These are phyloP conservation scores for Erannis defoliaria DNA, from an alignment of 2,888 invertebrate species.

Conservation along the genomic window DNA sequence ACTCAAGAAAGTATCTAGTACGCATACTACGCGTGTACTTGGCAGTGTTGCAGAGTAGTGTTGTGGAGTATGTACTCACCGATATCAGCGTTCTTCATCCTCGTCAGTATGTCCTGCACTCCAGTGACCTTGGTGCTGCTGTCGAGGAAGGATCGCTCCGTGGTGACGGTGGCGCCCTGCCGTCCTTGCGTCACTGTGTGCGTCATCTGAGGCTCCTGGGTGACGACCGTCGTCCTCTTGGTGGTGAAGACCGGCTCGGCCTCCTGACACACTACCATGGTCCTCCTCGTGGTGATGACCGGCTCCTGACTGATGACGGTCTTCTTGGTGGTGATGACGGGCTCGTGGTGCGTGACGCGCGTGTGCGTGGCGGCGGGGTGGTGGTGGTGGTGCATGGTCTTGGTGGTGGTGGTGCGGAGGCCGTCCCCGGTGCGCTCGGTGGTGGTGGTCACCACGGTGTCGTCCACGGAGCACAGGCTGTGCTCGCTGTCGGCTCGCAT, in stretches of 20 bases:
- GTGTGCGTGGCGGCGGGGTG: conserved; percentile 42
- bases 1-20: too few relatives aligned
- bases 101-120: conserved; percentile 91
- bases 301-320: conserved; percentile 31
- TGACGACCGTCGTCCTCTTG: conserved; percentile 11
- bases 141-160: conserved; percentile 89
- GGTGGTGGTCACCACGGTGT: conserved; percentile 53
- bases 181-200: conserved; percentile 32
- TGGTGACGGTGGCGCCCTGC: conserved; percentile 42
- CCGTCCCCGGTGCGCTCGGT: conserved; percentile 59
- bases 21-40: too few relatives aligned
- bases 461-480: conserved; percentile 74
- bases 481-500: conserved; percentile 76
- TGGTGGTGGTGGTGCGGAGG: conserved; percentile 61
- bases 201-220: conserved; percentile 32
- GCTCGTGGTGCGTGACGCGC: conserved; percentile 44
- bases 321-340: conserved; percentile 41
- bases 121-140: conserved; percentile 90
- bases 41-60: not conserved
- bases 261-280: conserved; percentile 23
- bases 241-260: conserved; percentile 34
- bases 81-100: conserved; percentile 92
- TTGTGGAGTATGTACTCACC: conserved; percentile 72
- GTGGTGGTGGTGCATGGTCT: conserved; percentile 46
- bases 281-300: conserved; percentile 18